Evolutionary conservation across 2,888 invertebrate species (phyloP).

Genomic region (Heliconius erato): DNA sequence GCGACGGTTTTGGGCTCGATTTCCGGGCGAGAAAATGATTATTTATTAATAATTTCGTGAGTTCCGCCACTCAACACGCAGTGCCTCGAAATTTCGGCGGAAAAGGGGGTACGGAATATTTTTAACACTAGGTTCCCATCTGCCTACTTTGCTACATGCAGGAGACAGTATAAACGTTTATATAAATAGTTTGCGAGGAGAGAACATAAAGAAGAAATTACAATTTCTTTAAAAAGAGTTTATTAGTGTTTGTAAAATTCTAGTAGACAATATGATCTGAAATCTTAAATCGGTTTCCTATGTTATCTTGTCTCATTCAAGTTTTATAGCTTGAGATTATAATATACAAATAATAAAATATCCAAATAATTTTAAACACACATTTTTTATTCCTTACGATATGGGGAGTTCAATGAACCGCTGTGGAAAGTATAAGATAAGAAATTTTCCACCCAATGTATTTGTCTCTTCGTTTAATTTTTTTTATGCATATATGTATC

Average conservation of each 20-base stretch:
- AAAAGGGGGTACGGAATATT: no score
- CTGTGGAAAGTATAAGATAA: constrained; percentile 72
- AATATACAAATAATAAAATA: constrained; percentile 14
- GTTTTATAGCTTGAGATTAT: neutral
- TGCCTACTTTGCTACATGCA: no score
- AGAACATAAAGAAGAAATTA: neutral
- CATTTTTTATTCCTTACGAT: constrained; percentile 70
- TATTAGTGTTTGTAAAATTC: neutral
- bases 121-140: no score
- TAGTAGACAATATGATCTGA: neutral
- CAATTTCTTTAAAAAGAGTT: neutral
- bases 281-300: neutral
- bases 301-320: neutral
- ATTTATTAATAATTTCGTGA: no score
- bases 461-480: constrained; percentile 50
- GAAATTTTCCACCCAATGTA: constrained; percentile 59
- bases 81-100: no score
- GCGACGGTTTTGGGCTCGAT: no score
- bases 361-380: constrained; percentile 55
- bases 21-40: no score
- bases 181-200: neutral
- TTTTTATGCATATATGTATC: neutral
- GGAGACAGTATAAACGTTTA: neutral
- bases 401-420: constrained; percentile 67
- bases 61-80: no score